Evolutionary conservation across 1,140 invertebrate species (phyloP).

Genomic region (Bombus terrestris): DNA sequence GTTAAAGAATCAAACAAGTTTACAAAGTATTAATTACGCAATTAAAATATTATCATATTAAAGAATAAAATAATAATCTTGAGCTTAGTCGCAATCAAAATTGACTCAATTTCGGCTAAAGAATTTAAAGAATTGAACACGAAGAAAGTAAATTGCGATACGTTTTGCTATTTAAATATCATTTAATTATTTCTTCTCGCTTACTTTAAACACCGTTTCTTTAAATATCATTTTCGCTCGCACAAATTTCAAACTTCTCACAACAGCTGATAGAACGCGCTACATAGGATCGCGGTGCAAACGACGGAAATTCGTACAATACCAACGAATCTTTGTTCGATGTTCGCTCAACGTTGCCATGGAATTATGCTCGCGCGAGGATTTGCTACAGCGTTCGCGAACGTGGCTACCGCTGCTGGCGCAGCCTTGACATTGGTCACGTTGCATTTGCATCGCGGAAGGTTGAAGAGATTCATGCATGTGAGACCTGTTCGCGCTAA

Average conservation of each 20-base stretch:
- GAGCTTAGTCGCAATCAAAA: no score
- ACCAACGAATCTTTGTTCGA: constrained; percentile 51
- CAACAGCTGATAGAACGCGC: no score
- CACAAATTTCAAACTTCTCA: background rate
- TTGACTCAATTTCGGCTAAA: no score
- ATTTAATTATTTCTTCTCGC: background rate
- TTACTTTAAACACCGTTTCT: background rate
- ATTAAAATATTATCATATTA: no score
- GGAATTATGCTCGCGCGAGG: constrained; percentile 39
- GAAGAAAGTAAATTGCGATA: background rate
- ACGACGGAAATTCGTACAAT: constrained; percentile 33
- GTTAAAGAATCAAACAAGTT: no score
- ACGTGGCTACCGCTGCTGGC: constrained; percentile 42
- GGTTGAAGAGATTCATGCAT: constrained; percentile 52
- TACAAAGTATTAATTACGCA: no score
- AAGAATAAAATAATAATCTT: no score
- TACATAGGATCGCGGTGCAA: background rate
- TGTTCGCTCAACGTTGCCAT: constrained; percentile 21
- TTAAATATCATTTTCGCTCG: background rate
- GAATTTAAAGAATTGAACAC: no score
- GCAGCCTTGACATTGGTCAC: constrained; percentile 70
- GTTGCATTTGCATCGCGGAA: constrained; percentile 68
- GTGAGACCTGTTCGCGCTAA: constrained; percentile 42
- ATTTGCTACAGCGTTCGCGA: constrained; percentile 59
- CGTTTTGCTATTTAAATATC: background rate